phyloP scores from a whole-genome alignment of 2,113 vertebrate genomes.

The Nycticebus coucang region DNA sequence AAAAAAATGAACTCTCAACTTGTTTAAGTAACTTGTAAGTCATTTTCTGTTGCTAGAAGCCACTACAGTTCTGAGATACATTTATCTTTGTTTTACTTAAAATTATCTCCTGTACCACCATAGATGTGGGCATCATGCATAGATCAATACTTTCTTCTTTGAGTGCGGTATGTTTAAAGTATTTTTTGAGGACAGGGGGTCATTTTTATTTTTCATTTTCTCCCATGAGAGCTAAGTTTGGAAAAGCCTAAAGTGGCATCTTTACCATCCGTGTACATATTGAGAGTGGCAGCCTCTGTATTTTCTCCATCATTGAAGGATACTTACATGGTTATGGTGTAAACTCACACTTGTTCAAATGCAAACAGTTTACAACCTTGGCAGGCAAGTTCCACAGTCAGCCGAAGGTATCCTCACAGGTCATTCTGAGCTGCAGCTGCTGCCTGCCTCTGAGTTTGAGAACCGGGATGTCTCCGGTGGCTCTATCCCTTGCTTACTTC shows the following conservation, averaged over 20 bases:
- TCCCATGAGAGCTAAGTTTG: slow-evolving; percentile 8
- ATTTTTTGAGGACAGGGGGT: not conserved
- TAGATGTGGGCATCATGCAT: not conserved
- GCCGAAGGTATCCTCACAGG: not conserved
- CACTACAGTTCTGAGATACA: not conserved
- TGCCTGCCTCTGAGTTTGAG: not conserved
- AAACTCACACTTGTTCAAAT: not conserved
- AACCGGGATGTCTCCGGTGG: not conserved
- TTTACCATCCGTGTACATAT: not conserved
- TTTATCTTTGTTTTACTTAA: not conserved
- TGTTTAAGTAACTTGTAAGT: slow-evolving; percentile 19
- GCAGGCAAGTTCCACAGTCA: not conserved
- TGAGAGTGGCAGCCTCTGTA: not conserved
- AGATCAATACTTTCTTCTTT: not conserved
- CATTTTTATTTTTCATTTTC: not conserved
- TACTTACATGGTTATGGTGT: not conserved
- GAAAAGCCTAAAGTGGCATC: not conserved
- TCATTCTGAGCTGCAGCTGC: not conserved
- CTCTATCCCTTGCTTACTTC: not conserved
- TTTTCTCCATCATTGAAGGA: not conserved
- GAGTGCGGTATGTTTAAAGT: not conserved
- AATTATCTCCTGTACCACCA: not conserved
- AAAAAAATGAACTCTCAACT: not conserved
- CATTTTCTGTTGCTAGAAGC: not conserved
- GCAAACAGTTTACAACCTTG: not conserved